Base-by-base conservation (phyloP, 2,888 invertebrate species). In the Gerris lacustris region DNA sequence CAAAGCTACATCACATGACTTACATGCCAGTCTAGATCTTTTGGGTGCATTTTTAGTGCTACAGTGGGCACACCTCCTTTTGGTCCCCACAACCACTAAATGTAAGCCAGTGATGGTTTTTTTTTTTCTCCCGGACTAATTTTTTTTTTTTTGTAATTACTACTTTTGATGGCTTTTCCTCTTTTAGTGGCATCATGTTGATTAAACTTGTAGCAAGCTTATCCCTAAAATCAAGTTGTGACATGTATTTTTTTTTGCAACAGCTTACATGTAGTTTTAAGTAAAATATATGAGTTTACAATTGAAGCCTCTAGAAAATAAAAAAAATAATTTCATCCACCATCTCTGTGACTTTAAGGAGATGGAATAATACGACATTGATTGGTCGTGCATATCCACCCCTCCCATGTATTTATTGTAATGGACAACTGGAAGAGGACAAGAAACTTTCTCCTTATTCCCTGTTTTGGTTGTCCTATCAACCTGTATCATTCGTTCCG, bases 321-420 rank as follows among this genome's bases (percentile, higher is more conserved):
- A 73, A 77, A 77, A 78, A 68, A 78, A 78, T 17, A 77, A 71
- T 69, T 75, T 76, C 66, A 77, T 76, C 77, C 77, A 78, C 78
- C 78, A 79, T 75, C 79, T 77, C 64, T 76, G 76, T 68, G 75
- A 75, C 72, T 78, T 77, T 74, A 75, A 76, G 67, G 74, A 68
- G 55, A 77, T 75, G 68, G 62, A 73, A 68, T 78, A 78, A 17
- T 71, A 70, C 18, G 76, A 75, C 73, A 76, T 74, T 15, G 74
- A 72, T 73, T 77, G 77, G 71, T 79, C 77, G 70, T 77, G 77
- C 47, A 73, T 72, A 72, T 79, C 77, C 31, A 78, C 77, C 15
- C 75, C 77, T 44, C 77, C 77, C 78, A 78, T 78, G 68, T 75
- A 75, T 69, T 72, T 73, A 71, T 77, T 78, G 70, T 78, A 79